These are phyloP conservation scores for Chiropotes sagulatus DNA, from an alignment of 2,797 vertebrate genomes.

Conservation along the genomic window DNA sequence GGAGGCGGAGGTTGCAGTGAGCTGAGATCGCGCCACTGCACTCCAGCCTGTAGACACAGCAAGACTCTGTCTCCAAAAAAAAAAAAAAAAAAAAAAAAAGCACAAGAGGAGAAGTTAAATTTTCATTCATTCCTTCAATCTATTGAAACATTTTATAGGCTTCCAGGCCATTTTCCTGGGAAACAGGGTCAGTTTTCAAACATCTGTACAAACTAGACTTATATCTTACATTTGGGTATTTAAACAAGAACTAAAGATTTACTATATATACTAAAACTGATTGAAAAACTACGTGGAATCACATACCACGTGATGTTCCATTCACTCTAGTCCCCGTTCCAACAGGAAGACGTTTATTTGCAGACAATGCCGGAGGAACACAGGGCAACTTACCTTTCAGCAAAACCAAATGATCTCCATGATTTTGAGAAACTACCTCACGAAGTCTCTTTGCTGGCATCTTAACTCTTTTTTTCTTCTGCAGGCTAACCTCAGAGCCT, in stretches of 20 bases:
- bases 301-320: constrained; percentile 70
- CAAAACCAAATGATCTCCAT: neutral
- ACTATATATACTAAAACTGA: neutral
- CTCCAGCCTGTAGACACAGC: too few species aligned
- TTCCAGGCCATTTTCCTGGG: neutral
- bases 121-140: constrained; percentile 35
- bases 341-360: constrained; percentile 51
- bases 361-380: constrained; percentile 63
- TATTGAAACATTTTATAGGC: neutral
- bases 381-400: neutral
- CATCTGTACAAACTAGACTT: neutral
- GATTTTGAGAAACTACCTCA: constrained; percentile 61
- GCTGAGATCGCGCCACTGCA: too few species aligned
- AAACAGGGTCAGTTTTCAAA: constrained; percentile 29
- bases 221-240: neutral
- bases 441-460: constrained; percentile 80
- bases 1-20: too few species aligned
- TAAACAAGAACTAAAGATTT: neutral
- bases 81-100: neutral
- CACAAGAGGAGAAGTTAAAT: neutral
- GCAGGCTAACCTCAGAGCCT: constrained; percentile 33
- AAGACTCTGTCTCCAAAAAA: too few species aligned
- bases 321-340: neutral
- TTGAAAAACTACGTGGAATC: neutral
- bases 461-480: constrained; percentile 49